phyloP scores from a whole-genome alignment of 2,888 invertebrate species.

The Idaea aversata region DNA sequence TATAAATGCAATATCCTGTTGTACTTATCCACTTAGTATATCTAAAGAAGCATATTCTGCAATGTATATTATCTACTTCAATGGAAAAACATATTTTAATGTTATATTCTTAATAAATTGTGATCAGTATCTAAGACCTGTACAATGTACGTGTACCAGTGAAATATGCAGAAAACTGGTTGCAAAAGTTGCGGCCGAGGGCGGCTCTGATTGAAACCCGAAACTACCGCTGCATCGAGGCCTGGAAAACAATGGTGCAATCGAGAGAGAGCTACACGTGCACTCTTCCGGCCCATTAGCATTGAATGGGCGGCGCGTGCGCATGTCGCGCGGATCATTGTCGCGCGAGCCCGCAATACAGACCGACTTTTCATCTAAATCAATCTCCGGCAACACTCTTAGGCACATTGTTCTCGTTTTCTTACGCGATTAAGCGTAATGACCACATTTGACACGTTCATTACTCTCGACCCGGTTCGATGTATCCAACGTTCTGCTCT shows the following conservation, averaged over 20 bases:
- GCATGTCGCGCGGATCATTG: constrained; percentile 64
- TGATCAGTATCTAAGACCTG: not conserved
- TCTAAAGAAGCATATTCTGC: not conserved
- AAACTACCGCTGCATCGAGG: constrained; percentile 42
- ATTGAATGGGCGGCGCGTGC: constrained; percentile 73
- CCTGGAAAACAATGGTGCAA: constrained; percentile 61
- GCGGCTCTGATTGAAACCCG: constrained; percentile 40
- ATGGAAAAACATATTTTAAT: not conserved
- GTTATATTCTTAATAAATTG: not conserved
- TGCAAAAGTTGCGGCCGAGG: constrained; percentile 9
- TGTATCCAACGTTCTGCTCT: constrained; percentile 32
- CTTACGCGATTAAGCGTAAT: constrained; percentile 63
- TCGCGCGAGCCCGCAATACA: constrained; percentile 51
- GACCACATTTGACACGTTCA: constrained; percentile 64
- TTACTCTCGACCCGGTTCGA: constrained; percentile 40
- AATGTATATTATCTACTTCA: not conserved
- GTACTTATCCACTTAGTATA: not conserved
- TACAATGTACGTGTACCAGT: not conserved
- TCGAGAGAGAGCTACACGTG: constrained; percentile 66
- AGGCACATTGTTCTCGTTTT: constrained; percentile 64
- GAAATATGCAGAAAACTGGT: constrained; percentile 9
- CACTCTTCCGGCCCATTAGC: constrained; percentile 76
- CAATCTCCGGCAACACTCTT: constrained; percentile 55
- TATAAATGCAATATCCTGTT: not conserved
- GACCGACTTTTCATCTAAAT: constrained; percentile 62